These are phyloP conservation scores for Cataglyphis rosenhaueri DNA, from an alignment of 2,888 invertebrate species.

Conservation along the genomic window DNA sequence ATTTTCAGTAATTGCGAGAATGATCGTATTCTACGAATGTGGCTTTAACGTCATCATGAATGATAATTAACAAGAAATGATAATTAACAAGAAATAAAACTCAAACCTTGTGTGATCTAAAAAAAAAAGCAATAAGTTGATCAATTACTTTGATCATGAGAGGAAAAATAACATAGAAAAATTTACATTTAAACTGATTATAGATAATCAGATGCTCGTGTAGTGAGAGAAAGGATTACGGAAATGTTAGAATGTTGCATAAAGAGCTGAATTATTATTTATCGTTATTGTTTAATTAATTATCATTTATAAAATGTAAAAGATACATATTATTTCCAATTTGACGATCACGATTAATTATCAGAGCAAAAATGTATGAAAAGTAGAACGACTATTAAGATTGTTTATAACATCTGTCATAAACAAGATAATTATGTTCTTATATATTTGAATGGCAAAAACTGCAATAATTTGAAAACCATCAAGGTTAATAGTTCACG, in stretches of 20 bases:
- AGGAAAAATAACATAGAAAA: constrained; percentile 6
- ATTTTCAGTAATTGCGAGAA: background rate
- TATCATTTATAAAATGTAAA: background rate
- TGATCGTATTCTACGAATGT: background rate
- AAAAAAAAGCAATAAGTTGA: background rate
- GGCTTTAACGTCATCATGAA: constrained; percentile 4
- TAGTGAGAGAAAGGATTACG: constrained; percentile 36
- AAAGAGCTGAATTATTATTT: constrained; percentile 16
- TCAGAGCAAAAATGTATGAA: background rate
- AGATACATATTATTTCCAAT: background rate
- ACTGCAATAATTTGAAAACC: background rate
- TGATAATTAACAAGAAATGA: background rate
- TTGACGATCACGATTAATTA: background rate
- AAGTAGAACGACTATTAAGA: background rate
- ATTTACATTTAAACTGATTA: constrained; percentile 5
- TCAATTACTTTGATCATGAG: background rate
- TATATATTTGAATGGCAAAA: background rate
- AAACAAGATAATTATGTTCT: constrained; percentile 4
- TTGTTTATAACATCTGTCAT: background rate
- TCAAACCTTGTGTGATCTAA: background rate
- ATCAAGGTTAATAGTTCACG: background rate
- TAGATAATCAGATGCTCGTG: constrained; percentile 32
- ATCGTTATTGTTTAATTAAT: background rate
- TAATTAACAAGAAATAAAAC: background rate
- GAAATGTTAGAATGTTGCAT: constrained; percentile 17